Evolutionary conservation across 2,888 invertebrate species (phyloP).

Genomic region (Ormyrus thymus): DNA sequence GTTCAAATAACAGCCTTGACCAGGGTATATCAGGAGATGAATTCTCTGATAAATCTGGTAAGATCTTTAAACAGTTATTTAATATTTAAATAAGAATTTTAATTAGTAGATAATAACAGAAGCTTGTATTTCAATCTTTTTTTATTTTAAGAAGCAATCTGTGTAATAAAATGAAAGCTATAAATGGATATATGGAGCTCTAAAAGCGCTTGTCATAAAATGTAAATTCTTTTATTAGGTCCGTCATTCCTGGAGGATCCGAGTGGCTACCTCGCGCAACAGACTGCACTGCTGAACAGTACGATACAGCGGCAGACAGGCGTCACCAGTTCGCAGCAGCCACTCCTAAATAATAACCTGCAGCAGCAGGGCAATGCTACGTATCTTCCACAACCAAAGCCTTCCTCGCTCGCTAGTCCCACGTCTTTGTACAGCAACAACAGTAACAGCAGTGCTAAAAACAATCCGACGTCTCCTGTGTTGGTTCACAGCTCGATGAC

Average conservation of each 20-base stretch:
- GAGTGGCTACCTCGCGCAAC: constrained; percentile 92
- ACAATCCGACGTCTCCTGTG: constrained; percentile 71
- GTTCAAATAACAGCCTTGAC: constrained; percentile 62
- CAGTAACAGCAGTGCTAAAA: constrained; percentile 62
- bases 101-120: not conserved
- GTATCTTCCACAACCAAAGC: constrained; percentile 72
- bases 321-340: constrained; percentile 71
- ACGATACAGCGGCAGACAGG: constrained; percentile 84
- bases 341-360: constrained; percentile 45
- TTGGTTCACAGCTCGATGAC: constrained; percentile 73
- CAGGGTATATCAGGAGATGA: constrained; percentile 66
- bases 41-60: constrained; percentile 67
- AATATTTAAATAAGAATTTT: constrained; percentile 60
- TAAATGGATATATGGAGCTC: too few relatives aligned
- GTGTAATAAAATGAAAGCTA: too few relatives aligned
- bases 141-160: not conserved
- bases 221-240: constrained; percentile 64
- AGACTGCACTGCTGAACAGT: constrained; percentile 89
- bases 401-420: constrained; percentile 70
- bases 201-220: constrained; percentile 27
- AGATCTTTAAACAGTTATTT: constrained; percentile 18
- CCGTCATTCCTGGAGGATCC: constrained; percentile 95
- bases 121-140: not conserved
- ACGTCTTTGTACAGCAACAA: constrained; percentile 65
- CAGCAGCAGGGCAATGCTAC: constrained; percentile 57